Conservation (phyloP, 2,113 vertebrate species). For the Xiphophorus couchianus region DNA sequence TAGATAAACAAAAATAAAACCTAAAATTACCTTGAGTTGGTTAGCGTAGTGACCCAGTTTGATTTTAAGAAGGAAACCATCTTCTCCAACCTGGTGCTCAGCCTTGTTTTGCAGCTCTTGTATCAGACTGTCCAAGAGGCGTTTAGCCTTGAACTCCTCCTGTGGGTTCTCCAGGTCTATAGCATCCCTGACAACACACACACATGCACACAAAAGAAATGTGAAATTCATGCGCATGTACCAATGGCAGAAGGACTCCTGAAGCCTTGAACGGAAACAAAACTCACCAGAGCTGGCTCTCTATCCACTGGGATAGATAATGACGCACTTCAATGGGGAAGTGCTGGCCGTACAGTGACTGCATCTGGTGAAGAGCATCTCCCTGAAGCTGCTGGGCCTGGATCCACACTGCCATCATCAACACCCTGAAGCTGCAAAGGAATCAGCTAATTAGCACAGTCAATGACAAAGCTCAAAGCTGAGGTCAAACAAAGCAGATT, state of each 20-base stretch:
- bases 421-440: conserved; percentile 73
- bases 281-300: conserved; percentile 91
- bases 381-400: conserved; percentile 98
- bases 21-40: conserved; percentile 87
- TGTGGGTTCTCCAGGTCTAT: conserved; percentile 94
- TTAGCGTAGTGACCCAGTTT: conserved; percentile 97
- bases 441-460: neutral
- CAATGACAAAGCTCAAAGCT: neutral
- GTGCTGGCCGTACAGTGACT: conserved; percentile 96
- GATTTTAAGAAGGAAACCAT: conserved; percentile 96
- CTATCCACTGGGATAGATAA: conserved; percentile 96
- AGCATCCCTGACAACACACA: conserved; percentile 83
- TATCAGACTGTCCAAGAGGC: conserved; percentile 93
- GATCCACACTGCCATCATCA: conserved; percentile 96
- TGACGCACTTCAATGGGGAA: conserved; percentile 98
- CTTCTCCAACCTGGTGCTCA: conserved; percentile 95
- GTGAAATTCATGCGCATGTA: too few relatives aligned
- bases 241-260: neutral
- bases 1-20: neutral
- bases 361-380: conserved; percentile 97
- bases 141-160: conserved; percentile 90
- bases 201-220: neutral
- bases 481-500: neutral
- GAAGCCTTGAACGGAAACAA: neutral
- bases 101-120: conserved; percentile 99